Base-by-base conservation (phyloP, 2,888 invertebrate genomes). In the Xestia xanthographa region DNA sequence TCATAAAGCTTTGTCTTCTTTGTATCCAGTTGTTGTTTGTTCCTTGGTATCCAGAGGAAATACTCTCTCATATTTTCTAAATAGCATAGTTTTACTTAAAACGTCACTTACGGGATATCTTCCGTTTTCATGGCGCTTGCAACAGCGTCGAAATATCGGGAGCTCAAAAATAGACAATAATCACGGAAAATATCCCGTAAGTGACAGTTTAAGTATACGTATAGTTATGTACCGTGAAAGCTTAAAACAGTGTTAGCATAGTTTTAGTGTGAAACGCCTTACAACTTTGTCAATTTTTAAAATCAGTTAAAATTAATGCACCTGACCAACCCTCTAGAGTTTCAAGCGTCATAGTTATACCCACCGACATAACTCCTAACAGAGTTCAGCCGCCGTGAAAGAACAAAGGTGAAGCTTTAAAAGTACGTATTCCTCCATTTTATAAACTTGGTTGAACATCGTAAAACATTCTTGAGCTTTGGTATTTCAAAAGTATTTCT, bases 401-500 rank as follows among this genome's bases (percentile, higher is more conserved):
- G 82, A 77, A 83, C 70, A 77, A 83, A 77, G 72, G 63, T 75
- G 68, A 86, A 86, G 78, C 86, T 72, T 68, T 58, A 83, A 86
- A 82, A 83, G 83, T 86, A 83, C 70, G 70, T 75, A 82, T 72
- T 83, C 68, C 67, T 68, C 83, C 72, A 86, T 86, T 83, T 83
- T 83, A 83, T 75, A 86, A 83, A 83, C 70, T 86, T 79, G 69
- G 69, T 60, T 75, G 72, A 83, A 83, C 80, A 86, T 79, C 50
- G 62, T 77, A 63, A 79, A 83, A 86, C 71, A 86, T 83, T 83
- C 86, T 86, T 83, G 56, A 79, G 63, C 86, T 86, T 77, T 67
- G 75, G 79, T 70, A 86, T 83, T 86, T 83, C 65, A 72, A 34
- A 86, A 83, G 86, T 83, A 79, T 83, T 83, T 79, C 86, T 83